Conservation (phyloP, 1,140 invertebrate species). For the Samia ricini region DNA sequence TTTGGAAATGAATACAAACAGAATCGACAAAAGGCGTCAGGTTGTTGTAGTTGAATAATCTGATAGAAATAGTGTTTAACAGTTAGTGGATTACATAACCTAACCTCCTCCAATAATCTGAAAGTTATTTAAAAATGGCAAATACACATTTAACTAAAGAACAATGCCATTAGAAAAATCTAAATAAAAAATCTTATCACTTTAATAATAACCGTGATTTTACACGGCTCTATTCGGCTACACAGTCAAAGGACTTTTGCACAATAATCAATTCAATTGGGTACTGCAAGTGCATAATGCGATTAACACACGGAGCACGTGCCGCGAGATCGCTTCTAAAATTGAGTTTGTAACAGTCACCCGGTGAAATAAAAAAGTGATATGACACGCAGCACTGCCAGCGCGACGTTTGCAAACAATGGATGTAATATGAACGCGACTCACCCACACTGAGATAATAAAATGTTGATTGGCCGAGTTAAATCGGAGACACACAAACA, state of each 20-base stretch:
- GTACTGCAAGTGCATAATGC: background rate
- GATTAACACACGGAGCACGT: background rate
- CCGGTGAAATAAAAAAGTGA: slow-evolving; percentile 27
- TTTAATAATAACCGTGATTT: too few relatives aligned
- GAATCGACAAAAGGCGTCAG: too few relatives aligned
- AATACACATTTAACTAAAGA: too few relatives aligned
- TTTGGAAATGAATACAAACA: too few relatives aligned
- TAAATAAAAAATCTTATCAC: too few relatives aligned
- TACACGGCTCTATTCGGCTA: background rate
- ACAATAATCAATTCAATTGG: background rate
- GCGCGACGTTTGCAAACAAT: slow-evolving; percentile 31
- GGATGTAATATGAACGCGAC: slow-evolving; percentile 13
- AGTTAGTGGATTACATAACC: too few relatives aligned
- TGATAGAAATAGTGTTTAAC: too few relatives aligned
- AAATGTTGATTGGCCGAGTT: background rate
- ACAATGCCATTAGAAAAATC: too few relatives aligned
- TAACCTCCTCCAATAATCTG: too few relatives aligned
- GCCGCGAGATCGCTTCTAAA: slow-evolving; percentile 3
- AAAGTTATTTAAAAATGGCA: too few relatives aligned
- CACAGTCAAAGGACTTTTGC: background rate
- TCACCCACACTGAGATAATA: slow-evolving; percentile 21
- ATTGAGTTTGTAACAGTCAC: background rate
- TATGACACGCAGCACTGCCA: slow-evolving; percentile 25
- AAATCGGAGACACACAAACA: background rate
- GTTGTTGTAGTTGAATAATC: too few relatives aligned